Evolutionary conservation across 2,888 invertebrate genomes (phyloP).

Genomic region (Perizoma affinitatum): DNA sequence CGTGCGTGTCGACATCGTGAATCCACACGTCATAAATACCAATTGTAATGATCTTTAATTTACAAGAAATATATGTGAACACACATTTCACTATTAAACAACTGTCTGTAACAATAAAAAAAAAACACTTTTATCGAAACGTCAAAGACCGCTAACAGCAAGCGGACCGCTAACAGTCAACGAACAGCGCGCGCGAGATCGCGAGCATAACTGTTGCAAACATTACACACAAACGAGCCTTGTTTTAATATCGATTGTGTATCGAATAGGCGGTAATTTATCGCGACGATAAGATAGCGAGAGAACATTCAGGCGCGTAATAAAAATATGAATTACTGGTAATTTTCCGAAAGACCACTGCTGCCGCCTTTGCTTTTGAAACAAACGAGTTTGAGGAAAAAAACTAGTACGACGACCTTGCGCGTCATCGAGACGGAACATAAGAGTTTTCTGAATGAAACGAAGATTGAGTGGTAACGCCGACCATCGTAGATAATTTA

Average conservation of each 20-base stretch:
- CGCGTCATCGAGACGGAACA: constrained; percentile 43
- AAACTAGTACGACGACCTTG: constrained; percentile 54
- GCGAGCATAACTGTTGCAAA: constrained; percentile 72
- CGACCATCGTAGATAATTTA: constrained; percentile 55
- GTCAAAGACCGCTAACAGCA: constrained; percentile 23
- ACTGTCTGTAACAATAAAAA: constrained; percentile 31
- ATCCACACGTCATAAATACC: constrained; percentile 35
- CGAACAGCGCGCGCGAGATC: constrained; percentile 60
- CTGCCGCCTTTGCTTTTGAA: constrained; percentile 16
- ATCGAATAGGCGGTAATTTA: constrained; percentile 76
- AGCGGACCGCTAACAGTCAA: constrained; percentile 30
- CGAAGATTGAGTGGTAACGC: constrained; percentile 52
- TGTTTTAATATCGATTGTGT: constrained; percentile 71
- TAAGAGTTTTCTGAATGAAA: constrained; percentile 38
- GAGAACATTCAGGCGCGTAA: constrained; percentile 38
- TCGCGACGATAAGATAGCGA: constrained; percentile 76
- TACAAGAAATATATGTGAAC: constrained; percentile 24
- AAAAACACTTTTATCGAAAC: constrained; percentile 27
- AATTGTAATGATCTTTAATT: constrained; percentile 34
- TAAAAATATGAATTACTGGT: constrained; percentile 50
- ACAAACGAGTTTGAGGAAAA: constrained; percentile 33
- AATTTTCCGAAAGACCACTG: constrained; percentile 44
- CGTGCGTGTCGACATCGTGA: constrained; percentile 37
- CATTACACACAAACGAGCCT: constrained; percentile 61
- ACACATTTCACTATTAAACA: constrained; percentile 22